Evolutionary conservation across 2,797 vertebrate species (phyloP).

Genomic region (Pelochelys cantorii): DNA sequence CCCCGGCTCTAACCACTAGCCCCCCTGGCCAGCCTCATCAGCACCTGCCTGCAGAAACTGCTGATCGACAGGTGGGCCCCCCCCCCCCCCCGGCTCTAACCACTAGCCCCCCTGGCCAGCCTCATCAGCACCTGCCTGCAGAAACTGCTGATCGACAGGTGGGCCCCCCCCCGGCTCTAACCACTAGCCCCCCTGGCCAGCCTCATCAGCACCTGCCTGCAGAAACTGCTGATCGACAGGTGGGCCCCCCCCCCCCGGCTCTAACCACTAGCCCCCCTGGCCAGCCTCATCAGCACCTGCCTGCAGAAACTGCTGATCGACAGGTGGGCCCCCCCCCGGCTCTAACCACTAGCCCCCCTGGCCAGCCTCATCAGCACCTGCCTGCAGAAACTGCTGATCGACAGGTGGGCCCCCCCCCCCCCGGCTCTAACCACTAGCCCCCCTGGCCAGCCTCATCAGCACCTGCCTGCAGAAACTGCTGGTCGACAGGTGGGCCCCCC

Average conservation of each 20-base stretch:
- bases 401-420: conserved; percentile 64
- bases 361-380: conserved; percentile 94
- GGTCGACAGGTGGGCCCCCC: too few relatives aligned
- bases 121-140: too few relatives aligned
- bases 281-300: conserved; percentile 92
- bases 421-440: neutral
- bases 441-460: too few relatives aligned
- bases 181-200: neutral
- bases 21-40: neutral
- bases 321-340: conserved; percentile 56
- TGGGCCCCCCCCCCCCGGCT: too few relatives aligned
- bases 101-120: neutral
- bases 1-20: neutral
- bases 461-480: too few relatives aligned
- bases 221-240: too few relatives aligned
- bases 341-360: conserved; percentile 74
- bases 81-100: neutral
- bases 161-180: neutral
- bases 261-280: too few relatives aligned
- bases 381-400: conserved; percentile 89
- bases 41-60: too few relatives aligned
- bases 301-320: conserved; percentile 90
- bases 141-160: too few relatives aligned
- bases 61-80: too few relatives aligned
- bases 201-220: too few relatives aligned